Conservation (phyloP, 1,140 invertebrate species). For the Drosophila bipectinata region DNA sequence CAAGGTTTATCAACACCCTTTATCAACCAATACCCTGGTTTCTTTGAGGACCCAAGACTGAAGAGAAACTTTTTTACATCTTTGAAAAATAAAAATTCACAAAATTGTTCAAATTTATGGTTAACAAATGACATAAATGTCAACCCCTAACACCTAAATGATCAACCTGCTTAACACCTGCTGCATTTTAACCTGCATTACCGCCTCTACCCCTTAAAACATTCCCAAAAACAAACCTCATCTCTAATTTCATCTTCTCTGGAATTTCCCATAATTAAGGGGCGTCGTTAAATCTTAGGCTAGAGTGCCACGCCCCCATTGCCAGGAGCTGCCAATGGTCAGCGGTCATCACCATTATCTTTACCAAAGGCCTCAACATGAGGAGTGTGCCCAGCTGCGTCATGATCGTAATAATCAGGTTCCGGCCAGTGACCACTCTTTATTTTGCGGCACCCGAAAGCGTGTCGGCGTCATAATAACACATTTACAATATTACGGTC, state of each 20-base stretch:
- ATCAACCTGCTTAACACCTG: too few species aligned
- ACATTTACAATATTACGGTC: constrained; percentile 37
- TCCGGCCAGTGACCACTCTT: constrained; percentile 7
- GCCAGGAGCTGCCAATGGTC: neutral
- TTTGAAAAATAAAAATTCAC: too few species aligned
- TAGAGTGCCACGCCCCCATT: neutral
- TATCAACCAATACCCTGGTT: too few species aligned
- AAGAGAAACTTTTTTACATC: too few species aligned
- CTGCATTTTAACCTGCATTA: neutral
- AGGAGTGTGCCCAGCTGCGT: constrained; percentile 15
- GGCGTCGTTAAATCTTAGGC: neutral
- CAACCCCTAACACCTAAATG: too few species aligned
- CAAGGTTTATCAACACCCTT: too few species aligned
- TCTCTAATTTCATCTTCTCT: neutral
- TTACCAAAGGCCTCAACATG: neutral
- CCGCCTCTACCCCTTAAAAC: neutral
- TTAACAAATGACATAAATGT: too few species aligned
- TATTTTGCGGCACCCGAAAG: constrained; percentile 40
- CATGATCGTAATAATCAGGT: constrained; percentile 45
- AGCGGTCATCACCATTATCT: constrained; percentile 1
- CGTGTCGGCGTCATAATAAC: constrained; percentile 68
- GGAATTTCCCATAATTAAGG: neutral
- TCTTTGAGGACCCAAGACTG: too few species aligned
- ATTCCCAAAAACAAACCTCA: neutral
- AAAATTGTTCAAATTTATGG: too few species aligned